Base-by-base conservation (phyloP, 2,113 vertebrate species). In the Caretta caretta region DNA sequence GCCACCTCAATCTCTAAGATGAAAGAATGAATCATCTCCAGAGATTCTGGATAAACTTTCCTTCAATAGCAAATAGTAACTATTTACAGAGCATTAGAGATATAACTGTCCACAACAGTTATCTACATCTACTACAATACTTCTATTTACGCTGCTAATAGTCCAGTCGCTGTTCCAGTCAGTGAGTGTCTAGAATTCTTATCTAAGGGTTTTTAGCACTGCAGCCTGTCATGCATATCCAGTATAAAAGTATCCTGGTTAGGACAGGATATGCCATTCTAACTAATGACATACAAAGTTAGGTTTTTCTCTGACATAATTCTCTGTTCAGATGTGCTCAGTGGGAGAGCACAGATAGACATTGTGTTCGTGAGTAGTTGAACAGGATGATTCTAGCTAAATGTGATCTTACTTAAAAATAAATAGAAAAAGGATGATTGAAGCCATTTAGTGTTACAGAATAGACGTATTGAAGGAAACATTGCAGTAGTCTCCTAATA, bases 161-260 rank as follows among this genome's bases (percentile, higher is more conserved):
- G 46, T 27, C 80, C 22, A 53, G 29, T 83, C 0, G 0, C 46
- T 2, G 0, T 48, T 90, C 7, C 50, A 76, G 46, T 38, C 24
- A 75, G 56, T 16, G 53, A 49, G 8, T 38, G 38, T 91, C 51
- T 76, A 80, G n/a, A 84, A 81, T 84, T 96, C 16, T 93, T 94
- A 51, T 78, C 17, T 7, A 59, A 38, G 38, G 10, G 8, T 89
- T 56, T 93, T 90, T 46, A 83, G 62, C 29, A 29, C 65, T 54
- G 0, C 86, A 62, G 22, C 56, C 35, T 65, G 53, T 83, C 88
- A 20, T 85, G 19, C 49, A 29, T 90, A 22, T 7, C 75, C 87
- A 4, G 2, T 56, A 79, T 48, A 10, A 16, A 91, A 20, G 5
- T 90, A 8, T 78, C 51, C 59, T 72, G 10, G 13, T 8, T 1